These are phyloP conservation scores for Helicolenus hilgendorfi DNA, from an alignment of 2,797 vertebrate genomes.

Conservation along the genomic window DNA sequence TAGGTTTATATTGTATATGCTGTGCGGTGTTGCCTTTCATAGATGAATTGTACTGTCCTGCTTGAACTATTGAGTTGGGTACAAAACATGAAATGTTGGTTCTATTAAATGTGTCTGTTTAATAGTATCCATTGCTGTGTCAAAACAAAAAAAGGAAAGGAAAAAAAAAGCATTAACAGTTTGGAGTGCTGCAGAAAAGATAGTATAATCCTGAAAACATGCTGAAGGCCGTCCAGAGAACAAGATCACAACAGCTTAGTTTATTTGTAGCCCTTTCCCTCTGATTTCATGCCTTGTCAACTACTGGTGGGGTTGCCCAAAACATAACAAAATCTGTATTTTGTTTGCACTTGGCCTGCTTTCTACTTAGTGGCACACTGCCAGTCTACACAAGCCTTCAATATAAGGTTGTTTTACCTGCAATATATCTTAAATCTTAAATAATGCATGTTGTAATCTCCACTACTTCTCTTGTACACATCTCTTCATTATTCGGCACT, in stretches of 20 bases:
- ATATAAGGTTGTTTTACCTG: constrained; percentile 10
- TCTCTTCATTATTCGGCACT: neutral
- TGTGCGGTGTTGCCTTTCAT: neutral
- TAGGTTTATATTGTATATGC: neutral
- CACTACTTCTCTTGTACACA: neutral
- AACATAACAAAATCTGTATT: constrained; percentile 40
- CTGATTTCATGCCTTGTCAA: constrained; percentile 66
- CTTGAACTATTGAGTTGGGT: neutral
- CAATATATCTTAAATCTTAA: neutral
- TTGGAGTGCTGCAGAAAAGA: constrained; percentile 13
- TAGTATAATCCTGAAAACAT: constrained; percentile 38
- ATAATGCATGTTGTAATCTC: neutral
- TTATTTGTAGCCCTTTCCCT: constrained; percentile 61
- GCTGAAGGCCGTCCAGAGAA: constrained; percentile 49
- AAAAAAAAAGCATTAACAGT: neutral
- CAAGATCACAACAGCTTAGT: constrained; percentile 53
- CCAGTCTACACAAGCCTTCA: constrained; percentile 20
- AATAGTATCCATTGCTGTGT: neutral
- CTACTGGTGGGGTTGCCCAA: constrained; percentile 7
- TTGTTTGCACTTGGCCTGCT: constrained; percentile 49
- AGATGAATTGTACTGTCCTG: neutral
- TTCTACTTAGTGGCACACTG: constrained; percentile 31
- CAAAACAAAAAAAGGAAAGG: neutral
- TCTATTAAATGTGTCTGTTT: neutral
- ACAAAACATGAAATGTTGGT: neutral